Evolutionary conservation across 53 echinoderm and acorn worm species (phyloP).

Genomic region (Patiria pectinifera): DNA sequence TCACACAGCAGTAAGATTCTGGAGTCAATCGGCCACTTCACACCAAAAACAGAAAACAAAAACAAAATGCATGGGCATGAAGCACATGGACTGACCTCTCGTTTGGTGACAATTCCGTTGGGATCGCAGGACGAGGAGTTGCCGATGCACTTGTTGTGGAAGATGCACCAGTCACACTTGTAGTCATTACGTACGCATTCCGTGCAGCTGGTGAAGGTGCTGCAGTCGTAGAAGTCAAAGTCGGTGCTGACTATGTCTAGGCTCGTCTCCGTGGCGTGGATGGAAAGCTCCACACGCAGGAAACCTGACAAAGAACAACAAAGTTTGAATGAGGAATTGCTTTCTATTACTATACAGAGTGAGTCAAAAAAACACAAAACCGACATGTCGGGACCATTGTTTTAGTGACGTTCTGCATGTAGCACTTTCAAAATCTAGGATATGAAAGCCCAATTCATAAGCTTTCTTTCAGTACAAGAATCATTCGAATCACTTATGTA

Average conservation of each 20-base stretch:
- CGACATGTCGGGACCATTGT: no score
- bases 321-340: not conserved
- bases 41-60: no score
- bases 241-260: slow-evolving; percentile 67
- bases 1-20: no score
- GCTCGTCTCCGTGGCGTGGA: slow-evolving; percentile 63
- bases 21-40: no score
- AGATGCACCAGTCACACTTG: slow-evolving; percentile 86
- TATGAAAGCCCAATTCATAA: no score
- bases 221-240: slow-evolving; percentile 88
- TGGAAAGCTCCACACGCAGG: slow-evolving; percentile 67
- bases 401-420: no score
- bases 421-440: no score
- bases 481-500: no score
- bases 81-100: slow-evolving; percentile 10
- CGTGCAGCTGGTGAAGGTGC: slow-evolving; percentile 71
- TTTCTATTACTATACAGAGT: no score
- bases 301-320: slow-evolving; percentile 49
- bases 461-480: no score
- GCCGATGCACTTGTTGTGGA: slow-evolving; percentile 76
- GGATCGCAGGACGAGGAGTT: slow-evolving; percentile 45
- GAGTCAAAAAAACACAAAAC: no score
- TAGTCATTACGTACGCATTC: slow-evolving; percentile 78
- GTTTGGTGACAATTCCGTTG: slow-evolving; percentile 53
- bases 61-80: no score